Evolutionary conservation across 2,797 vertebrate genomes (phyloP), one percentile per base, ranked within the genome.

Genomic region (Sebastes elongatus): DNA sequence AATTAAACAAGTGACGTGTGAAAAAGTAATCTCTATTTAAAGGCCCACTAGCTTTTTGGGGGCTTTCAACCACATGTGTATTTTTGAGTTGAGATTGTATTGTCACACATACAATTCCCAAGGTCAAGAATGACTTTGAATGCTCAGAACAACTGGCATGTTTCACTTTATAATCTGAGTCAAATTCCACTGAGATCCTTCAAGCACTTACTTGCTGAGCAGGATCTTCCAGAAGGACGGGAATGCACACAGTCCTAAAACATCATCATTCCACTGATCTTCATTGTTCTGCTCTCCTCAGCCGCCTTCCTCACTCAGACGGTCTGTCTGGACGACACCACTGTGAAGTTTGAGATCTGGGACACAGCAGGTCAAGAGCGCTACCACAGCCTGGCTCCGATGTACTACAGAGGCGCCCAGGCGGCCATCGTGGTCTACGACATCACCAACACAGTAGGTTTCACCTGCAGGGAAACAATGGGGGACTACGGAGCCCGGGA

Each of bases 331-430:
- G 98, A 99, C 3, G 98, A 99, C 93, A 98, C 97, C 83, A 99
- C 98, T 1, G 97, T 99, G 89, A 99, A 99, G 95, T 99, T 99
- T 93, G 98, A 99, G 88, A 99, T 99, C 88, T 99, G 98, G 98
- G 98, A 99, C 90, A 99, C 98, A 1, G 98, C 98, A 0, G 98
- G 98, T 35, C 98, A 99, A 76, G 98, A 99, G 93, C 96, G 97
- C 56, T 99, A 99, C 92, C 98, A 99, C 96, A 99, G 98, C 91
- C 94, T 99, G 94, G 98, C 98, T 2, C 98, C 98, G 0, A 99
- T 99, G 98, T 99, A 99, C 88, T 99, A 99, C 90, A 95, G 98
- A 79, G 98, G 98, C 0, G 98, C 98, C 1, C 97, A 99, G 91
- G 98, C 98, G 0, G 98, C 98, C 93, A 98, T 99, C 4, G 97